Conservation (phyloP, 2,888 invertebrate species). For the Leucoma salicis region DNA sequence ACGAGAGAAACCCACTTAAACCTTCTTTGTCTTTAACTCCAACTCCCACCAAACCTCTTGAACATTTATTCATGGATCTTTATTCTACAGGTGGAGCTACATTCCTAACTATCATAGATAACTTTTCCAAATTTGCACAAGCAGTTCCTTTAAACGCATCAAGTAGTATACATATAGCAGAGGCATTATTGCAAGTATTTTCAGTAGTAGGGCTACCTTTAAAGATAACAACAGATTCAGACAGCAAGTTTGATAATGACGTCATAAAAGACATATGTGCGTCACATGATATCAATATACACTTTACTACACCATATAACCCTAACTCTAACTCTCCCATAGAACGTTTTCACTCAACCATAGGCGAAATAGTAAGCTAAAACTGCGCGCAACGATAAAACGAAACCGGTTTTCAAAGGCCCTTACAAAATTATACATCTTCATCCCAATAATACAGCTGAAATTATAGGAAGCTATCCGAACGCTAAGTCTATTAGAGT, state of each 20-base stretch:
- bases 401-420: no score
- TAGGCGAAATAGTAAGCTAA: slow-evolving; percentile 24
- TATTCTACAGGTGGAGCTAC: slow-evolving; percentile 11
- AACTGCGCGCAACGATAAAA: no score
- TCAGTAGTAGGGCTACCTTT: slow-evolving; percentile 24
- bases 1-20: slow-evolving; percentile 34
- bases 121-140: slow-evolving; percentile 34
- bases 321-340: slow-evolving; percentile 28
- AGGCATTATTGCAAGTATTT: no score
- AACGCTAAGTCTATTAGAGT: slow-evolving; percentile 34
- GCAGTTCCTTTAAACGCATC: slow-evolving; percentile 23
- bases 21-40: slow-evolving; percentile 31
- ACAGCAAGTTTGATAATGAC: slow-evolving; percentile 34
- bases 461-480: slow-evolving; percentile 34
- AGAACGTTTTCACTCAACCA: slow-evolving; percentile 23
- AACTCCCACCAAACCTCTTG: slow-evolving; percentile 15
- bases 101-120: slow-evolving; percentile 25
- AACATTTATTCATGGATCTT: slow-evolving; percentile 31
- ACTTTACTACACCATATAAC: slow-evolving; percentile 17
- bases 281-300: slow-evolving; percentile 22
- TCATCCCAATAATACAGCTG: slow-evolving; percentile 32
- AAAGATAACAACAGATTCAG: slow-evolving; percentile 34
- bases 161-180: slow-evolving; percentile 21
- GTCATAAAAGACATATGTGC: slow-evolving; percentile 29
- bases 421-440: slow-evolving; percentile 10